A percentile compares a stretch with the other conserved stretches of the same genome.
Evolutionary conservation across 2,888 invertebrate genomes (phyloP).

Genomic region (Epistrophe grossulariae): DNA sequence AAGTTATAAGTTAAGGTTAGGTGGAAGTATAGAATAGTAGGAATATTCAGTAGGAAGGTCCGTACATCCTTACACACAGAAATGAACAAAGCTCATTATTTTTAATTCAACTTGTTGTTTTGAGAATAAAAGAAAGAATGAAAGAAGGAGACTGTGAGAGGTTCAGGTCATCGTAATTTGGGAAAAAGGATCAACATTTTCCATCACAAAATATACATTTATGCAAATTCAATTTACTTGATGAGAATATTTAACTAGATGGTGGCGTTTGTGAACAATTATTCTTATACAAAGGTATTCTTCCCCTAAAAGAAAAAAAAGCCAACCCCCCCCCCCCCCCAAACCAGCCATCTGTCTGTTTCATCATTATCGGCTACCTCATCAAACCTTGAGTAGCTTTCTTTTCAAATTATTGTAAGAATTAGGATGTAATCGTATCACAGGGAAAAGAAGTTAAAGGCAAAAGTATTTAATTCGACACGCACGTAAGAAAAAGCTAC

Average conservation of each 20-base stretch:
- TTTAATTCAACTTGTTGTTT: conserved; percentile 24
- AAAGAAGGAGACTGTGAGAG: background rate
- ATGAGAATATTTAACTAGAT: conserved; percentile 45
- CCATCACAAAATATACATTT: conserved; percentile 39
- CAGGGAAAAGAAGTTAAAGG: conserved; percentile 24
- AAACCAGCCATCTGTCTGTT: background rate
- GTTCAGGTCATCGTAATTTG: conserved; percentile 33
- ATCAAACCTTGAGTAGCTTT: conserved; percentile 19
- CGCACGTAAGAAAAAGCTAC: conserved; percentile 21
- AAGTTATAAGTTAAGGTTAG: background rate
- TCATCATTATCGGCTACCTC: conserved; percentile 4
- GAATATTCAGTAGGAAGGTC: background rate
- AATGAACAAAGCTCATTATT: conserved; percentile 40
- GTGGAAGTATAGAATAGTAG: background rate
- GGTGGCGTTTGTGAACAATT: conserved; percentile 16
- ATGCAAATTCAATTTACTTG: conserved; percentile 52
- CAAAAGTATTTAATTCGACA: conserved; percentile 40
- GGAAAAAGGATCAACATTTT: conserved; percentile 42
- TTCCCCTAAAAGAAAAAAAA: no score
- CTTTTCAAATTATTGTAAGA: conserved; percentile 38
- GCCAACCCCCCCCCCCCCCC: no score
- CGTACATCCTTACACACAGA: background rate
- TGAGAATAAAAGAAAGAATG: background rate
- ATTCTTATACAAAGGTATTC: conserved; percentile 5
- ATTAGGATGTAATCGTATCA: conserved; percentile 27